Base-by-base conservation (phyloP, 2,113 vertebrate genomes). In the Circaetus cinerascens region DNA sequence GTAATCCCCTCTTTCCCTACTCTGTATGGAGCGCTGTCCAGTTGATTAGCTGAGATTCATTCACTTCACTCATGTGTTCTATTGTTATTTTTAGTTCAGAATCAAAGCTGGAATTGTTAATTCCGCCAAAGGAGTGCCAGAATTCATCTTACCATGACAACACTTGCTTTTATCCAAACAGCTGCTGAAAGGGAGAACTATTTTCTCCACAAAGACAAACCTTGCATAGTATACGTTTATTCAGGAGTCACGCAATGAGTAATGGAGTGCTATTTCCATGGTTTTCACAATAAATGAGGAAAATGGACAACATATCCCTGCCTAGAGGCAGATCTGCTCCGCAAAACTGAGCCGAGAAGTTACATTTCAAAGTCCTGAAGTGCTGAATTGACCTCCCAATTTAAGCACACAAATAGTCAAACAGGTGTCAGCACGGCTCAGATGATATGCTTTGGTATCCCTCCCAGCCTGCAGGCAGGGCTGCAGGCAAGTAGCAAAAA, bases 91-190 rank as follows among this genome's bases (percentile, higher is more conserved):
- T 93, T 74, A 63, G 46, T 56, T 84, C 63, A 69, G 46, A 89
- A 59, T 71, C 68, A 89, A 93, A 94, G 55, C 45, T 74, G 50
- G n/a, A 92, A 77, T 81, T 62, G 36, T 86, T 84, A 72, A 90
- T 76, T 80, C 45, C 59, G 92, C 41, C 48, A 59, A 74, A 92
- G 30, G n/a, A 67, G 3, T 77, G 66, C 50, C 85, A 85, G 63
- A 76, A 95, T 83, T 71, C 68, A 75, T 87, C 72, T 84, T 84
- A 84, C 72, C 81, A 41, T 94, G 89, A 90, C 90, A 87, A 83
- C 45, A 75, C 26, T 50, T 3, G 3, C 56, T 64, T 89, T 90
- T 86, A 89, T 83, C 43, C 45, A 74, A 86, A 56, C 36, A 90
- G 67, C 34, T 92, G 36, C 68, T 80, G 77, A 87, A 94, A 87